Base-by-base conservation (phyloP, 1,140 invertebrate species). In the Diachasmimorpha longicaudata region DNA sequence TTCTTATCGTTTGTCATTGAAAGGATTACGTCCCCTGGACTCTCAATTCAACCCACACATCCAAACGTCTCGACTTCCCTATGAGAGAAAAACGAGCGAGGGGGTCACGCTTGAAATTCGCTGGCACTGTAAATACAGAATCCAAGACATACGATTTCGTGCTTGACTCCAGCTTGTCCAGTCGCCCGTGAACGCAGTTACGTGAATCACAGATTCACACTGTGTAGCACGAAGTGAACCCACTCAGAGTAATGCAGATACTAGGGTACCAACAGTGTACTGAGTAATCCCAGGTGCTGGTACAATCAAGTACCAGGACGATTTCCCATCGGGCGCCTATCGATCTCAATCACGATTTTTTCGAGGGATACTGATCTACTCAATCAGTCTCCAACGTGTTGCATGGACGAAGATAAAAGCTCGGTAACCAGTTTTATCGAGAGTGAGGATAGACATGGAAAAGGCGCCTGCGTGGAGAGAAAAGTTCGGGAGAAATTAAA, bases 161-260 rank as follows among this genome's bases (percentile, higher is more conserved):
- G 19, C 21, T 63, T 31, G 58, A 63, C 58, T 63, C 58, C 58
- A 25, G 58, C 11, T 1, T 52, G 31, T 68, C 66, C 66, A 19
- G 66, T 68, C 31, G 25, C 16, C n/a, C 66, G 66, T 37, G 10
- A 19, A 68, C n/a, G 66, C 66, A 68, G n/a, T 37, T 19, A 68
- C 31, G 66, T 37, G 66, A 68, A 68, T 68, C 16, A 68, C 66
- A 39, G 36, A 63, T 63, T 63, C 58, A 31, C 58, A 31, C 58
- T 25, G 11, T 25, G 5, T 63, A 21, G 21, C 52, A 16, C 3
- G 3, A 4, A 3, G 52, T 16, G 16, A 58, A 58, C 19, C 19
- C 23, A 25, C 10, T 63, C 58, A 19, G 39, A 3, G 39, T 42
- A 10, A 42, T 42, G 39, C 39, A 63, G 58, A n/a, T 63, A 63